Conservation (phyloP, 1,140 invertebrate species). For the Samia ricini region DNA sequence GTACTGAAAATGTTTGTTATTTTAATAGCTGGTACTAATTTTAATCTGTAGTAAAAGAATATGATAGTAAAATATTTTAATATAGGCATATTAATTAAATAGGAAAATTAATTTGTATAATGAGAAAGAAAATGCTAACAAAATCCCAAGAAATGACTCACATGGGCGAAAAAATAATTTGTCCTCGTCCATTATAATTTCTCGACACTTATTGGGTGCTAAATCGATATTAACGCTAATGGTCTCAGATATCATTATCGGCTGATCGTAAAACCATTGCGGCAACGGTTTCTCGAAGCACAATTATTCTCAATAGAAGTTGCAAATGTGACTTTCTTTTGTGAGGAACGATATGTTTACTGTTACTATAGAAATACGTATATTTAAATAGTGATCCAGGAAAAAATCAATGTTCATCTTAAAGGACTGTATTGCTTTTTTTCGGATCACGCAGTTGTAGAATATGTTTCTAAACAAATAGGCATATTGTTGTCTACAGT, state of each 20-base stretch:
- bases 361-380: not conserved
- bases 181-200: not conserved
- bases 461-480: too few species aligned
- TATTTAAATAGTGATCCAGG: too few species aligned
- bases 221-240: conserved; percentile 5
- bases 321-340: conserved; percentile 10
- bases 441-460: too few species aligned
- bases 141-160: too few species aligned
- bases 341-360: not conserved
- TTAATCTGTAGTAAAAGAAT: too few species aligned
- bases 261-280: conserved; percentile 24
- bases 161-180: not conserved
- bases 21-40: too few species aligned
- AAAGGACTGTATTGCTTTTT: too few species aligned
- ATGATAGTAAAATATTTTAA: too few species aligned
- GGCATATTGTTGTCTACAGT: too few species aligned
- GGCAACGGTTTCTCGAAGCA: conserved; percentile 25
- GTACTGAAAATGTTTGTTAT: too few species aligned
- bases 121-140: not conserved
- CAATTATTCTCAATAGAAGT: conserved; percentile 10
- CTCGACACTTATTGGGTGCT: not conserved
- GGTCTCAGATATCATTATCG: conserved; percentile 20
- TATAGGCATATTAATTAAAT: too few species aligned
- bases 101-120: not conserved
- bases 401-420: too few species aligned